Conservation (phyloP, 2,797 vertebrate species). For the Pyrocephalus nanus region DNA sequence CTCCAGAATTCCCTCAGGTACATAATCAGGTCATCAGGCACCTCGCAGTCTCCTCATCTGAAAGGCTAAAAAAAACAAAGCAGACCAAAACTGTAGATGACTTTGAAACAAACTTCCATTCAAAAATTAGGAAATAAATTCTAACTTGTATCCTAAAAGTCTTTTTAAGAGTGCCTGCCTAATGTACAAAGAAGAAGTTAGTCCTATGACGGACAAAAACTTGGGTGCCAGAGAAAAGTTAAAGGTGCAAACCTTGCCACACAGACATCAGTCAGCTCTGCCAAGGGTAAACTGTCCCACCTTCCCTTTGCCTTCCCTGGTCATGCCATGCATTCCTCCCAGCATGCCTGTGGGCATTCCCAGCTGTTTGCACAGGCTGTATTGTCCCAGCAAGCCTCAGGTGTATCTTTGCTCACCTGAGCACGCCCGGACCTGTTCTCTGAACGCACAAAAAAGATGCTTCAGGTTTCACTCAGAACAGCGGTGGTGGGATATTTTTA, state of each 20-base stretch:
- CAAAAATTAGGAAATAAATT: background rate
- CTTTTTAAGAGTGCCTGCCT: background rate
- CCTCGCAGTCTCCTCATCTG: background rate
- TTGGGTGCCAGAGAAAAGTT: background rate
- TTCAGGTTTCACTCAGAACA: background rate
- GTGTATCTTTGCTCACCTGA: background rate
- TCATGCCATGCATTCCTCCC: background rate
- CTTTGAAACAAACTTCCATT: background rate
- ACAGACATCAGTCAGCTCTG: background rate
- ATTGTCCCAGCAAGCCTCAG: background rate
- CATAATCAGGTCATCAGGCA: background rate
- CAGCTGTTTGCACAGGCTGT: background rate
- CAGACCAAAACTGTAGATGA: background rate
- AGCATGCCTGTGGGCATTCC: background rate
- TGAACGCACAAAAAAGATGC: background rate
- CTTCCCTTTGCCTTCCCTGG: background rate
- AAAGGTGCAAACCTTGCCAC: background rate
- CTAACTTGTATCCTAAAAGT: background rate
- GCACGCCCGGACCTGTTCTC: background rate
- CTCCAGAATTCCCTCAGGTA: background rate
- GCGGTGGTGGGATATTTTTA: background rate
- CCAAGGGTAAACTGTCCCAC: background rate
- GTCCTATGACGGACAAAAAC: background rate
- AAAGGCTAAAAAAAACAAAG: background rate
- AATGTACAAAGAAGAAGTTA: background rate